Conservation (phyloP, 2,797 vertebrate genomes). For the Cyprinodon diabolis region DNA sequence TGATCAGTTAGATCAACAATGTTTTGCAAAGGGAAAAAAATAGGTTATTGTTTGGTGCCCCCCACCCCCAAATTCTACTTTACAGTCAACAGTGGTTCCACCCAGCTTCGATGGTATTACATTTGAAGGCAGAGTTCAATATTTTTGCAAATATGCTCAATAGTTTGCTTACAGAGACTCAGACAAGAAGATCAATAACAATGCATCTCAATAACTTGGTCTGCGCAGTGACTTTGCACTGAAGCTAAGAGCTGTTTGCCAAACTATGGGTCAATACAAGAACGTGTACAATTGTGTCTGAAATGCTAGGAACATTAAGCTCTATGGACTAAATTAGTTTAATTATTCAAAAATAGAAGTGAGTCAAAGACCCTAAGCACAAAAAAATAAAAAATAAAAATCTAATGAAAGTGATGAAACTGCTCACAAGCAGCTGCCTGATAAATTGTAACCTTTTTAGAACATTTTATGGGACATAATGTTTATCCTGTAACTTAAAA, state of each 20-base stretch:
- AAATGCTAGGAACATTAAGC: neutral
- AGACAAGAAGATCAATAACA: conserved; percentile 6
- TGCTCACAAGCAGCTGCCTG: too few relatives aligned
- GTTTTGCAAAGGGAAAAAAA: neutral
- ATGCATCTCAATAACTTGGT: conserved; percentile 8
- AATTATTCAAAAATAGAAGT: conserved; percentile 14
- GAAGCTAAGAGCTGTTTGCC: neutral
- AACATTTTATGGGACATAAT: neutral
- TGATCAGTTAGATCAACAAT: neutral
- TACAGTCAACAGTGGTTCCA: neutral
- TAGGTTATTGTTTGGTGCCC: neutral
- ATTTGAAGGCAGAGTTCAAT: neutral
- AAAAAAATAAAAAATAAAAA: conserved; percentile 1
- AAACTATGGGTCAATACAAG: neutral
- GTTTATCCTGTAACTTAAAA: neutral
- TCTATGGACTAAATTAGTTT: conserved; percentile 11
- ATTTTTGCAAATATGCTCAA: neutral
- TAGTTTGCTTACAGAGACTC: conserved; percentile 2
- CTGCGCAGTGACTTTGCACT: neutral
- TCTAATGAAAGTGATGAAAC: neutral
- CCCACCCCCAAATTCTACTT: neutral
- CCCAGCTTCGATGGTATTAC: neutral
- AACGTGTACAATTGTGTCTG: neutral
- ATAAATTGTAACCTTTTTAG: neutral
- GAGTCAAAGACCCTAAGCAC: neutral